Conservation (phyloP, 2,888 invertebrate genomes). For the Penaeus monodon region DNA sequence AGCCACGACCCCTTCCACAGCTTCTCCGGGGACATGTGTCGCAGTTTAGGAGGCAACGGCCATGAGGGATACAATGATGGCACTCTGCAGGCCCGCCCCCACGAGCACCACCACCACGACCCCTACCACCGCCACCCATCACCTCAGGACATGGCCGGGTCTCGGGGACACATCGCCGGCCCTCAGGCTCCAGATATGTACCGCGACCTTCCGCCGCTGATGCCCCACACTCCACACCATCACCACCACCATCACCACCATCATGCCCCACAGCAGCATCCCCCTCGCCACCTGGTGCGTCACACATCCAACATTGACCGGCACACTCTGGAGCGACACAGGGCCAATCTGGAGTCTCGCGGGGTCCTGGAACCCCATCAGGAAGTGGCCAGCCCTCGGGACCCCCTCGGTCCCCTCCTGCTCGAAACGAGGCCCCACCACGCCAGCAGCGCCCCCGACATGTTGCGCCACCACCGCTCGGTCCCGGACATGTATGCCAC, state of each 20-base stretch:
- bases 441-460: slow-evolving; percentile 45
- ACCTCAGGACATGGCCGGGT: slow-evolving; percentile 60
- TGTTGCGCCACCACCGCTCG: slow-evolving; percentile 63
- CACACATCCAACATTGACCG: slow-evolving; percentile 62
- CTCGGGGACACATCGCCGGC: slow-evolving; percentile 46
- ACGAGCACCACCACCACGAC: slow-evolving; percentile 61
- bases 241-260: slow-evolving; percentile 62
- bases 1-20: slow-evolving; percentile 62
- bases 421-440: slow-evolving; percentile 40
- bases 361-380: slow-evolving; percentile 57
- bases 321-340: slow-evolving; percentile 61
- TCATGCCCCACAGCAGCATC: slow-evolving; percentile 34
- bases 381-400: slow-evolving; percentile 60
- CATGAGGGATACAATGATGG: slow-evolving; percentile 53
- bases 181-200: slow-evolving; percentile 58
- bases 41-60: slow-evolving; percentile 47
- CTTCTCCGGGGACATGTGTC: slow-evolving; percentile 62
- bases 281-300: slow-evolving; percentile 54
- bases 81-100: slow-evolving; percentile 25
- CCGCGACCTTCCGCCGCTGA: slow-evolving; percentile 50
- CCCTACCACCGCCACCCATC: slow-evolving; percentile 60
- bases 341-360: slow-evolving; percentile 48
- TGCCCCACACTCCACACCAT: slow-evolving; percentile 44
- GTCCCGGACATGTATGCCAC: slow-evolving; percentile 65
- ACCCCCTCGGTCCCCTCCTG: slow-evolving; percentile 46